A percentile compares a stretch with the other conserved stretches of the same genome.
Evolutionary conservation across 2,113 vertebrate genomes (phyloP).

Genomic region (Indicator indicator): DNA sequence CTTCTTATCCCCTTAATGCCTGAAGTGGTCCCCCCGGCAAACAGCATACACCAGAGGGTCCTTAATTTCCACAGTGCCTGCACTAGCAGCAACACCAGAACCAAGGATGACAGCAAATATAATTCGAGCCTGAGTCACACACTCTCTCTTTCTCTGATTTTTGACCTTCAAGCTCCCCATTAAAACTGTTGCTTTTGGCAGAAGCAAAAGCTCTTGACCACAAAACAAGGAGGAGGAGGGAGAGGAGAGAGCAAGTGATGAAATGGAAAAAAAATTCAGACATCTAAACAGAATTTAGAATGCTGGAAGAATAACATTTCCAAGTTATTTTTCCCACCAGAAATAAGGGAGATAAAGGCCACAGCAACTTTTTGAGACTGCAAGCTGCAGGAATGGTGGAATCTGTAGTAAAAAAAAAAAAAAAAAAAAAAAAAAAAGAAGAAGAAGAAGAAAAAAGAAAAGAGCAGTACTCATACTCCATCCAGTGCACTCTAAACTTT

Average conservation of each 20-base stretch:
- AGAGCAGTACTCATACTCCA: rapidly evolving
- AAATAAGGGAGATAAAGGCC: slow-evolving; percentile 17
- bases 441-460: background rate
- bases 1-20: background rate
- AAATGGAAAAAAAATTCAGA: slow-evolving; percentile 56
- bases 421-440: background rate
- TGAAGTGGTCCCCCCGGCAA: background rate
- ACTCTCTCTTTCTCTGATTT: background rate
- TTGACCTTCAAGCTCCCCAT: slow-evolving; percentile 56
- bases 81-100: background rate
- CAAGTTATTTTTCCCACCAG: slow-evolving; percentile 44
- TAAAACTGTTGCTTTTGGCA: slow-evolving; percentile 64
- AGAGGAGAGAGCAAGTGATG: background rate
- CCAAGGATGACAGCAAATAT: background rate
- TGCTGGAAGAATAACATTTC: slow-evolving; percentile 50
- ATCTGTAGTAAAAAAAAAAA: background rate
- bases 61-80: background rate
- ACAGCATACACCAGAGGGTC: background rate
- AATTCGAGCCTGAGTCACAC: background rate
- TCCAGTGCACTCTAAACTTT: background rate
- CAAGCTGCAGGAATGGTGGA: background rate
- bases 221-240: background rate
- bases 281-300: slow-evolving; percentile 50
- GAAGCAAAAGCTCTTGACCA: slow-evolving; percentile 17
- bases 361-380: background rate